Evolutionary conservation across 2,797 vertebrate genomes (phyloP).

Genomic region (Poecilia wingei): DNA sequence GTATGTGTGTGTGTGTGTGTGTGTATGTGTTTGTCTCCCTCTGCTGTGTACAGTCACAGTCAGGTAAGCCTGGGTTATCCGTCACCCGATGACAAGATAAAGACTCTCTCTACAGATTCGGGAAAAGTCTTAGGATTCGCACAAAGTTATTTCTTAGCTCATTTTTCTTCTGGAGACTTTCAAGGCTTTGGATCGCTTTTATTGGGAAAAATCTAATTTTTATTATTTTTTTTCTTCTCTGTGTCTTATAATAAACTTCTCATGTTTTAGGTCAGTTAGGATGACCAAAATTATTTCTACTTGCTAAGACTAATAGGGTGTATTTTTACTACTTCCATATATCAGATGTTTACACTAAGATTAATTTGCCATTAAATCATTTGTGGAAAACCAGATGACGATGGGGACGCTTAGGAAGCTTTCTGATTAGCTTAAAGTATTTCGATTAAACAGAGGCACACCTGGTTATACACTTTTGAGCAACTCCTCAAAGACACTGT

Average conservation of each 20-base stretch:
- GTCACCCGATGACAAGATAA: background rate
- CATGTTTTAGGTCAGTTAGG: background rate
- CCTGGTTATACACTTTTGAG: background rate
- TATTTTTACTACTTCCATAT: background rate
- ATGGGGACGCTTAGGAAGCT: background rate
- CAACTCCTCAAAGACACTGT: background rate
- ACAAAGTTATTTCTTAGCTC: no score
- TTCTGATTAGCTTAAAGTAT: background rate
- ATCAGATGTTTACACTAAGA: background rate
- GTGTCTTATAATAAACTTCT: background rate
- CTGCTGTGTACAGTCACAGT: slow-evolving; percentile 38
- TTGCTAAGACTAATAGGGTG: background rate
- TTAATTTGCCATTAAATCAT: background rate
- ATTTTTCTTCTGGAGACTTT: background rate
- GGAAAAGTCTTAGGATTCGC: background rate
- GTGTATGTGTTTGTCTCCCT: slow-evolving; percentile 62
- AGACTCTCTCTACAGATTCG: background rate
- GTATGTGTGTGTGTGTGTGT: background rate
- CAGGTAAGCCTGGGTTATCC: background rate
- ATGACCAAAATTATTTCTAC: background rate
- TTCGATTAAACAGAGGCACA: background rate
- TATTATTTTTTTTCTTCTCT: background rate
- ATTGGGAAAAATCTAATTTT: background rate
- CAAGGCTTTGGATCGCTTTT: background rate
- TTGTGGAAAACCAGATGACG: background rate